Conservation (phyloP, 2,888 invertebrate species). For the Orchestes rusci region DNA sequence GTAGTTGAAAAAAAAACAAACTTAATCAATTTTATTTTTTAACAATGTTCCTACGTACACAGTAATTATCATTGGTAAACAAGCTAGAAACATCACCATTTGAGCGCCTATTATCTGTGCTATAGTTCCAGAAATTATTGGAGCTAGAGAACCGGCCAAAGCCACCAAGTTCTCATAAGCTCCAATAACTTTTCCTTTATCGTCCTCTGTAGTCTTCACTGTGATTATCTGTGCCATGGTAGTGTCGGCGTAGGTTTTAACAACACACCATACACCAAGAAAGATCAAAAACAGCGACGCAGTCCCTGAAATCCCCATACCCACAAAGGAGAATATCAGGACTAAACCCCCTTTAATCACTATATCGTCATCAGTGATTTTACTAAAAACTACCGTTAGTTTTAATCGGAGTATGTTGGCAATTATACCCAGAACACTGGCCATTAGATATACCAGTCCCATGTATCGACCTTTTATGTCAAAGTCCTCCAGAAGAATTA, state of each 20-base stretch:
- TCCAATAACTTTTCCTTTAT: constrained; percentile 25
- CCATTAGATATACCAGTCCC: constrained; percentile 18
- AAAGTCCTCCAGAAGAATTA: constrained; percentile 18
- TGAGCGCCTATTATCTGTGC: constrained; percentile 18
- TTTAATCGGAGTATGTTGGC: constrained; percentile 22
- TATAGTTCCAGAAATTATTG: constrained; percentile 21
- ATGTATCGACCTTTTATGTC: constrained; percentile 17
- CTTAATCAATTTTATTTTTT: too few species aligned
- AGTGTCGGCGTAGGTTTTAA: constrained; percentile 18
- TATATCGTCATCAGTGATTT: constrained; percentile 12
- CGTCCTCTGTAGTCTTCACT: constrained; percentile 16
- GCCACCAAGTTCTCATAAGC: constrained; percentile 23
- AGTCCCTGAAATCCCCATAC: constrained; percentile 10
- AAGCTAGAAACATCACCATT: constrained; percentile 10
- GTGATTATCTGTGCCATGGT: constrained; percentile 20
- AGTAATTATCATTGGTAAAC: constrained; percentile 13
- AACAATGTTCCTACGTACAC: constrained; percentile 8
- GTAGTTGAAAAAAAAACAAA: too few species aligned
- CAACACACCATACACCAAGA: constrained; percentile 10
- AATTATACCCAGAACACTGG: constrained; percentile 14
- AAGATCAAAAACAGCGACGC: constrained; percentile 13
- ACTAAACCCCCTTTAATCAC: constrained; percentile 17
- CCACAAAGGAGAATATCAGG: constrained; percentile 14
- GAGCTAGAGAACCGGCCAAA: constrained; percentile 19
- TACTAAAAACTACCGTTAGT: constrained; percentile 14